Percentiles rank a stretch among this genome's conserved stretches.
Conservation (phyloP, 2,888 invertebrate species). For the Eristalinus sepulchralis region DNA sequence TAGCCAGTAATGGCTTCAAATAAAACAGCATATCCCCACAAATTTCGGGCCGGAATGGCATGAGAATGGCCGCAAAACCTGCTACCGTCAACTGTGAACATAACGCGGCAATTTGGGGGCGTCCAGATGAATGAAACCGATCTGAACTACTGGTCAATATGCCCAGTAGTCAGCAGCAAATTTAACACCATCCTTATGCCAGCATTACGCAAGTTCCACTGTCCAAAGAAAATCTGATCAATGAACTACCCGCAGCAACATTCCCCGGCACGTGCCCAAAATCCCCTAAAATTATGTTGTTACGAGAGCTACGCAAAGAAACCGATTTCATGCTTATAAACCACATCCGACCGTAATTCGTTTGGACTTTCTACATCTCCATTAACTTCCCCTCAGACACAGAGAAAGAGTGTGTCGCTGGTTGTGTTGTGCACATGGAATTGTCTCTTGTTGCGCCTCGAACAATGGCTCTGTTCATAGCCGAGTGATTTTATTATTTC, state of each 20-base stretch:
- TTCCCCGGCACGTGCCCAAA: not conserved
- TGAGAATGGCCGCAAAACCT: too few relatives aligned
- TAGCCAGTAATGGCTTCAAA: too few relatives aligned
- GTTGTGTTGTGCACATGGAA: not conserved
- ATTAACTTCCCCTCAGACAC: conserved; percentile 12
- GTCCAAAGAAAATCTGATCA: not conserved
- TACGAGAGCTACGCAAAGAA: not conserved
- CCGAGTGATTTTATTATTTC: conserved; percentile 46
- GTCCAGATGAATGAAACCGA: too few relatives aligned
- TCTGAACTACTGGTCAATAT: too few relatives aligned
- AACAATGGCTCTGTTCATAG: conserved; percentile 31
- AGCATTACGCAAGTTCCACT: not conserved
- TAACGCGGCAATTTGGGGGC: too few relatives aligned
- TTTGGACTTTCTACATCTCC: not conserved
- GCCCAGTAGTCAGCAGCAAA: too few relatives aligned
- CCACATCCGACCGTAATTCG: not conserved
- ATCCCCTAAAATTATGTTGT: not conserved
- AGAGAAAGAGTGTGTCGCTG: not conserved
- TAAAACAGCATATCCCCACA: too few relatives aligned
- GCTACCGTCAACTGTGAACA: too few relatives aligned
- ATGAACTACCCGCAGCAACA: not conserved
- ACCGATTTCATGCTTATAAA: not conserved
- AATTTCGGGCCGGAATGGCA: too few relatives aligned
- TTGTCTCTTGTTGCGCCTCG: conserved; percentile 24
- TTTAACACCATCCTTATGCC: not conserved